These are phyloP conservation scores for Aldabrachelys gigantea DNA, from an alignment of 2,113 vertebrate species.

Conservation along the genomic window DNA sequence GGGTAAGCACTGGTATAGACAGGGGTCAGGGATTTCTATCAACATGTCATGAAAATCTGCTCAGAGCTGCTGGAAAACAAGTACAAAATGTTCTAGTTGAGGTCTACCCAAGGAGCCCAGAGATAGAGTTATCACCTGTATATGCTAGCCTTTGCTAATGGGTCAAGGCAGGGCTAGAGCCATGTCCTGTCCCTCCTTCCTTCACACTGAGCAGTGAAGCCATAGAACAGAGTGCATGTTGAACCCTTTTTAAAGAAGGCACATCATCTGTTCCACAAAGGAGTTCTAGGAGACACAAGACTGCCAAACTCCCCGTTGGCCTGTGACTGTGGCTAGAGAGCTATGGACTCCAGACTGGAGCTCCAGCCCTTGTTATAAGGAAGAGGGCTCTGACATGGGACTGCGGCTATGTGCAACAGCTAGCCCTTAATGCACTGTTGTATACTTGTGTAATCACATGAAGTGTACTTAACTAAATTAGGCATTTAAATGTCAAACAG, in stretches of 20 bases:
- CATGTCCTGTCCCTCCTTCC: background rate
- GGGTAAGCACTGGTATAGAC: background rate
- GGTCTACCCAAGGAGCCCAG: background rate
- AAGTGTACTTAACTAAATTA: background rate
- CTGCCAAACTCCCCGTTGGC: background rate
- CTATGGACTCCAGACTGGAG: background rate
- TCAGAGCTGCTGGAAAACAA: background rate
- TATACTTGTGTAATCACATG: background rate
- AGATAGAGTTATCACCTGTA: background rate
- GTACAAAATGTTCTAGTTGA: background rate
- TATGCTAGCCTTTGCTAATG: background rate
- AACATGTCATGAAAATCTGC: background rate
- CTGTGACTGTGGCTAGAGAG: background rate
- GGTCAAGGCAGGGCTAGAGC: background rate
- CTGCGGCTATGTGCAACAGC: background rate
- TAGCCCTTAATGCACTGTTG: background rate
- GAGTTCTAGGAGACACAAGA: background rate
- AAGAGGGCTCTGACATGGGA: background rate
- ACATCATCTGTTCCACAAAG: background rate
- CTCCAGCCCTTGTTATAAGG: background rate
- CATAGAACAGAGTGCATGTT: background rate
- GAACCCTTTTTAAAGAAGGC: background rate
- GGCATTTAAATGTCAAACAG: background rate
- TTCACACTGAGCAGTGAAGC: background rate
- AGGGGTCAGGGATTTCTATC: background rate